These are phyloP conservation scores for Habropoda laboriosa DNA, from an alignment of 1,140 invertebrate genomes.

Conservation along the genomic window DNA sequence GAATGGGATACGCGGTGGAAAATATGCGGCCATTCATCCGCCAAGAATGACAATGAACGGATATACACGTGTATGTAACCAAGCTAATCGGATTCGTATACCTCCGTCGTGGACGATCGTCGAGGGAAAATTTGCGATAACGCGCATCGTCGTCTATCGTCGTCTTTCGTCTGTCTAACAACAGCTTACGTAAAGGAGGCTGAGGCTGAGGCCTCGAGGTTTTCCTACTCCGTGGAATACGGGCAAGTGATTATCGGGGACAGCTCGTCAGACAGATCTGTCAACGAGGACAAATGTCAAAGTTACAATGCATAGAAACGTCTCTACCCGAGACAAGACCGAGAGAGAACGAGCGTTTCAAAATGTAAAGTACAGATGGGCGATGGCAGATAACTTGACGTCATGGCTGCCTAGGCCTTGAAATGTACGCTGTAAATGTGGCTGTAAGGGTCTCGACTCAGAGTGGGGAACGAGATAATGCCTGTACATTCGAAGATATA, in stretches of 20 bases:
- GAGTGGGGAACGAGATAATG: slow-evolving; percentile 16
- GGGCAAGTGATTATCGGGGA: no score
- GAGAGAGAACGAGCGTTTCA: background rate
- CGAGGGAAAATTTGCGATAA: background rate
- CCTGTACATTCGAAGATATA: background rate
- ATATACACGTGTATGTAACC: background rate
- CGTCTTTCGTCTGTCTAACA: background rate
- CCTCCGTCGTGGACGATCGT: background rate
- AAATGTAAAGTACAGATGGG: background rate
- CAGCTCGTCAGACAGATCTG: background rate
- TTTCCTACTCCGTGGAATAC: no score
- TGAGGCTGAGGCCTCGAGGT: no score
- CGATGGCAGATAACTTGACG: slow-evolving; percentile 19
- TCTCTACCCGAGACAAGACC: no score
- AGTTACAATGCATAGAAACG: no score
- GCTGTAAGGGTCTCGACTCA: background rate
- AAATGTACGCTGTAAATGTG: background rate
- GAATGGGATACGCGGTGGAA: slow-evolving; percentile 4
- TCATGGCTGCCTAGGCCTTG: slow-evolving; percentile 26
- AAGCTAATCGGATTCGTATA: slow-evolving; percentile 24
- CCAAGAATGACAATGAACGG: slow-evolving; percentile 32
- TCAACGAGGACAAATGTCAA: background rate
- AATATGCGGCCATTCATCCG: slow-evolving; percentile 38
- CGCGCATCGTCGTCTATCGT: no score
- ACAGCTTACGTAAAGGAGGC: slow-evolving; percentile 5